A percentile compares a stretch with the other conserved stretches of the same genome.
Evolutionary conservation across 1,140 invertebrate genomes (phyloP).

Genomic region (Augochlora pura): DNA sequence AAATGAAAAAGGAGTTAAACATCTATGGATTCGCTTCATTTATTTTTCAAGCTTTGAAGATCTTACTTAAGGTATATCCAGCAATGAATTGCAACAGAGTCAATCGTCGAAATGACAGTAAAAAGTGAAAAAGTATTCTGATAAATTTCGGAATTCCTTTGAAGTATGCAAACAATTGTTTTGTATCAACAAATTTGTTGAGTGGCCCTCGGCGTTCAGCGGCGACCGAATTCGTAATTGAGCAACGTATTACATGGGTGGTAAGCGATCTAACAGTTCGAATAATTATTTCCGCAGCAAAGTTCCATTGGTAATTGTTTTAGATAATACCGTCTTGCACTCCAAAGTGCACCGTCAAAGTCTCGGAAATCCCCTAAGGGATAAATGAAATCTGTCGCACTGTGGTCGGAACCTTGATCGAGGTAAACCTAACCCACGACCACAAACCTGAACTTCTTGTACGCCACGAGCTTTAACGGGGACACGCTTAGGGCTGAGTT

Average conservation of each 20-base stretch:
- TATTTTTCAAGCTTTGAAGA: too few relatives aligned
- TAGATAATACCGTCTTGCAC: neutral
- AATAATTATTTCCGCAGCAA: slow-evolving; percentile 1
- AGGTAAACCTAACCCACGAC: neutral
- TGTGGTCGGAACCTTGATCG: slow-evolving; percentile 4
- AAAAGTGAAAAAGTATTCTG: too few relatives aligned
- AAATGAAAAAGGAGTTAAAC: too few relatives aligned
- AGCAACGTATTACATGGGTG: neutral
- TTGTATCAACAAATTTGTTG: neutral
- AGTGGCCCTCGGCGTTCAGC: too few relatives aligned
- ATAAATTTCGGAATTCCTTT: neutral
- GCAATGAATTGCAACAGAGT: too few relatives aligned
- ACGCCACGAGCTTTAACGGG: neutral
- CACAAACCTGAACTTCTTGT: slow-evolving; percentile 6
- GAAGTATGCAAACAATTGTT: neutral
- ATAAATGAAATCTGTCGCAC: neutral
- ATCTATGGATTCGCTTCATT: too few relatives aligned
- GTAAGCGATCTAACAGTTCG: neutral
- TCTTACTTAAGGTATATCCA: too few relatives aligned
- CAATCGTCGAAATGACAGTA: too few relatives aligned
- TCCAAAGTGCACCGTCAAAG: neutral
- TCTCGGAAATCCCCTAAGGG: slow-evolving; percentile 11
- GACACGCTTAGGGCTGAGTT: neutral
- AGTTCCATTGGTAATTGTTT: slow-evolving; percentile 4
- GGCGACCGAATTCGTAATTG: neutral